Base-by-base conservation (phyloP, 2,888 invertebrate genomes). In the Tetheella fluctuosa region DNA sequence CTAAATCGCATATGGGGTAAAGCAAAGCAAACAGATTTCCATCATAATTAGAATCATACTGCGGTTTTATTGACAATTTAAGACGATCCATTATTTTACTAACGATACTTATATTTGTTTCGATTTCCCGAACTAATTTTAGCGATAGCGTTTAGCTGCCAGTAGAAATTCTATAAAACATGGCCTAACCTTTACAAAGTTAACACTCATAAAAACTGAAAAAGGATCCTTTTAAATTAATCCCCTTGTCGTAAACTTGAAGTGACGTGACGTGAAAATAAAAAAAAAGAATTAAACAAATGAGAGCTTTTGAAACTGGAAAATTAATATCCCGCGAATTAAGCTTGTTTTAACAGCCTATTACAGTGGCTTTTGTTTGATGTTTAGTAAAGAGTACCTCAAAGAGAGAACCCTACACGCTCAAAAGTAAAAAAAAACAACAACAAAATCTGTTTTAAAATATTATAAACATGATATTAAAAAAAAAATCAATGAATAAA, bases 291-390 rank as follows among this genome's bases (percentile, higher is more conserved):
- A 48, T 20, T 20, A 48, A 48, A 48, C 48, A 48, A 48, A 48
- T 10, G 20, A 42, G 42, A 48, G 34, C 23, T 34, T 34, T 17
- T 30, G 55, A 23, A 13, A 23, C 25, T 34, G 20, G 34, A 55
- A 54, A 54, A 55, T 55, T 55, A 55, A 55, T 55, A 55, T 55
- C 23, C 37, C 15, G 55, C 55, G 34, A 34, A 55, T 55, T 55
- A 55, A 34, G 55, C 55, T 34, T 20, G 34, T 13, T 34, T 20
- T 34, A 55, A 20, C 23, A 20, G 55, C 34, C 34, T 37, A 20
- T 37, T 55, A 55, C 20, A 34, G 13, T 13, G 55, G 13, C 34
- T 17, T 55, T 55, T 55, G 30, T 55, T 55, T 55, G 30, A 34
- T 55, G 28, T 28, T 54, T n/a, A 28, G 34, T 34, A 13, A 34